phyloP scores from a whole-genome alignment of 2,888 invertebrate species.

The Leptinotarsa rubiginosa region DNA sequence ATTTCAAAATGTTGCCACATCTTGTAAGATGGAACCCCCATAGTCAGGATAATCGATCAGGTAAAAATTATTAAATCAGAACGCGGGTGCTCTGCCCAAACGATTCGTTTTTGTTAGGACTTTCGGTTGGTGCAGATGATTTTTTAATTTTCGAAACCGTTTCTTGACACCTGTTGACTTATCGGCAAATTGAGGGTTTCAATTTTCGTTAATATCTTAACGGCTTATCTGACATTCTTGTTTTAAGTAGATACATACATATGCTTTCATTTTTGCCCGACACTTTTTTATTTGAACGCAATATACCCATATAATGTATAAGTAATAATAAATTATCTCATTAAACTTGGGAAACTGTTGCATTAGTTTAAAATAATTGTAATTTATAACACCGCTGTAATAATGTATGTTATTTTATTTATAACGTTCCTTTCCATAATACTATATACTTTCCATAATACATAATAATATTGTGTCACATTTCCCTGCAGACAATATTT shows the following conservation, averaged over 20 bases:
- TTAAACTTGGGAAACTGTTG: too few relatives aligned
- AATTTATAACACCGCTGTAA: too few relatives aligned
- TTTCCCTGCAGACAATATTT: too few relatives aligned
- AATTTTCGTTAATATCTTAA: too few relatives aligned
- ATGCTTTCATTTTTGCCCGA: too few relatives aligned
- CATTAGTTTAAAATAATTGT: too few relatives aligned
- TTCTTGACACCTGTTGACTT: background rate
- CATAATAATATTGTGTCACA: too few relatives aligned
- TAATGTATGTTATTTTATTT: too few relatives aligned
- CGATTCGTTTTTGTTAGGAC: background rate
- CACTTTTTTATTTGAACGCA: too few relatives aligned
- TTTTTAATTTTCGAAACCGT: background rate
- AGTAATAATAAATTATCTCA: too few relatives aligned
- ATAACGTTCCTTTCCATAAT: background rate
- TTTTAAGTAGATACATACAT: background rate
- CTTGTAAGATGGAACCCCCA: slow-evolving; percentile 12
- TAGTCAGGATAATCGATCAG: slow-evolving; percentile 1
- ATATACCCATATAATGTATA: too few relatives aligned
- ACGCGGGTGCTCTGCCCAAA: slow-evolving; percentile 8
- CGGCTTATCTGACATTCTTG: background rate
- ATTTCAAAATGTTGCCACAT: slow-evolving; percentile 19
- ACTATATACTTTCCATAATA: background rate
- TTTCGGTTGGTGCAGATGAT: background rate
- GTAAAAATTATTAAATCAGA: slow-evolving; percentile 7
- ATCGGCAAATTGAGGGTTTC: background rate